Evolutionary conservation across 2,888 invertebrate genomes (phyloP).

Genomic region (Lacanobia oleracea): DNA sequence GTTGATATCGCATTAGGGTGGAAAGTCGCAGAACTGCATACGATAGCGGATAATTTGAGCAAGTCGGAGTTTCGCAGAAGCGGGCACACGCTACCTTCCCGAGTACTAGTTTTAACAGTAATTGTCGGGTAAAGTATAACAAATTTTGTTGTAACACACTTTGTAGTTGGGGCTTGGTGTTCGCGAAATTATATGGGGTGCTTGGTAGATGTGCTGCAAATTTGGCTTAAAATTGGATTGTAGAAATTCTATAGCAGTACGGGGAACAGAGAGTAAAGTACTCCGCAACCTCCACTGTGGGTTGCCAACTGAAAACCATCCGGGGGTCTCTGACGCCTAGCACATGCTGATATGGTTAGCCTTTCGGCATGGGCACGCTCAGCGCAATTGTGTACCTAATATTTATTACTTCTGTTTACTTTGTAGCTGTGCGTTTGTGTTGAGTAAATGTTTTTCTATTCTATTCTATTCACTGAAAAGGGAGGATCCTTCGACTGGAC

Average conservation of each 20-base stretch:
- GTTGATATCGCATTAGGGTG: conserved; percentile 35
- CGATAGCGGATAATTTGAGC: conserved; percentile 53
- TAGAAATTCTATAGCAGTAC: neutral
- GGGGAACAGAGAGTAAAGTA: no score
- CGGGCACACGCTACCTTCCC: conserved; percentile 48
- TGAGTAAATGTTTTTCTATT: no score
- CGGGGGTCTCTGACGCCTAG: no score
- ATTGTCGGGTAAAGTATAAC: conserved; percentile 55
- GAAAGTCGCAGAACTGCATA: conserved; percentile 53
- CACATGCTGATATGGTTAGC: no score
- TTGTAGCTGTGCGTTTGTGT: no score
- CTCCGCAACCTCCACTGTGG: no score
- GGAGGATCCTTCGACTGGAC: no score
- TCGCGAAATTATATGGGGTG: conserved; percentile 29
- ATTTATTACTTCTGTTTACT: no score
- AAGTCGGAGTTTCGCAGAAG: conserved; percentile 49
- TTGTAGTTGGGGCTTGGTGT: conserved; percentile 19
- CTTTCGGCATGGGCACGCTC: no score
- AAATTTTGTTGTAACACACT: conserved; percentile 53
- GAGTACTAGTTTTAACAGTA: conserved; percentile 58
- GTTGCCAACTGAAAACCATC: no score
- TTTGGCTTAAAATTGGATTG: conserved; percentile 21
- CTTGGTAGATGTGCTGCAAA: conserved; percentile 26
- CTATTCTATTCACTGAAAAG: no score
- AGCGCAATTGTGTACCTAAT: no score